phyloP scores from a whole-genome alignment of 2,797 vertebrate genomes.

The Falco cherrug region DNA sequence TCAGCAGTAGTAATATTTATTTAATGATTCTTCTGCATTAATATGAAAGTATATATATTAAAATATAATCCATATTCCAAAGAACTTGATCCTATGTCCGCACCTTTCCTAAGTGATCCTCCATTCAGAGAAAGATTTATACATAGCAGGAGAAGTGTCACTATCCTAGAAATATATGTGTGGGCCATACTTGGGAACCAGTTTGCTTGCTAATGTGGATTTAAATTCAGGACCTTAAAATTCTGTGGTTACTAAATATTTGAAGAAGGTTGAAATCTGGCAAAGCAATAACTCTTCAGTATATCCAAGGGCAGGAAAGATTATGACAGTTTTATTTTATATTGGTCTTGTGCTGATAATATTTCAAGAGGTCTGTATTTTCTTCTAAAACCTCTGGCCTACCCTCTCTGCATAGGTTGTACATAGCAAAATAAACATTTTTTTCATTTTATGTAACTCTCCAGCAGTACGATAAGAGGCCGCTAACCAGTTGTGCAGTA shows the following conservation, averaged over 20 bases:
- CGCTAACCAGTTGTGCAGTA: neutral
- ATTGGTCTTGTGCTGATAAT: neutral
- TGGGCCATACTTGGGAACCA: neutral
- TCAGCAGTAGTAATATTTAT: neutral
- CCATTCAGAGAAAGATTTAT: neutral
- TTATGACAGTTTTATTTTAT: neutral
- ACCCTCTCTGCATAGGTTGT: neutral
- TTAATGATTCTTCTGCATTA: neutral
- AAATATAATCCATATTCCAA: neutral
- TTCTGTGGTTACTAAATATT: neutral
- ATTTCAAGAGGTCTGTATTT: neutral
- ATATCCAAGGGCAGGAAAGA: neutral
- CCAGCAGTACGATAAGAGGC: neutral
- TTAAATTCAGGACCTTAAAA: slow-evolving; percentile 6
- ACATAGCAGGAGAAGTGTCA: neutral
- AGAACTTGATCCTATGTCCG: neutral
- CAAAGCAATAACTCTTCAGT: neutral
- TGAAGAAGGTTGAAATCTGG: neutral
- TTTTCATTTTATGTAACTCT: neutral
- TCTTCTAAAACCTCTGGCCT: neutral
- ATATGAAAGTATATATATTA: neutral
- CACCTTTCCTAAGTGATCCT: neutral
- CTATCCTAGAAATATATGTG: neutral
- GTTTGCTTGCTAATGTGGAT: neutral
- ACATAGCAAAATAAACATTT: neutral